Base-by-base conservation (phyloP, 2,797 vertebrate genomes). In the Mastacembelus armatus region DNA sequence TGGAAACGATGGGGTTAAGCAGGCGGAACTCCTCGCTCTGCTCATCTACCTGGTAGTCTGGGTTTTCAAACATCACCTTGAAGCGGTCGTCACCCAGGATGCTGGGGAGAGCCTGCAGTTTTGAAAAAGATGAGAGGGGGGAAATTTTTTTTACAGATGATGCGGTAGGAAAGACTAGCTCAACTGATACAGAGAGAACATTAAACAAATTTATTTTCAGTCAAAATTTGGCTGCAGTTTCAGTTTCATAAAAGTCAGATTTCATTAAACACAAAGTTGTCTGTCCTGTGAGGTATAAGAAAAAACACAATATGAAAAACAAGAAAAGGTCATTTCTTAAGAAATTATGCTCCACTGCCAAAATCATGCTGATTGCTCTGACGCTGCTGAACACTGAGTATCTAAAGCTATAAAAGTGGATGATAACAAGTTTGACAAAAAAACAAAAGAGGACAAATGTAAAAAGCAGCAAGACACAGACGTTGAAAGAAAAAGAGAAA, bases 1-100 rank as follows among this genome's bases (percentile, higher is more conserved):
- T 98, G 64, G 98, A 99, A 85, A 99, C 95, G 35, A 99, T 96
- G 16, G 98, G 98, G 82, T 99, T 99, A 81, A 99, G 93, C 67
- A 99, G 93, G 39, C 98, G 94, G 80, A 96, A 99, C 88, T 99
- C 98, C 87, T 99, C 97, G 62, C 97, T 98, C 83, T 94, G 92
- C 84, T 98, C 94, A 9, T 99, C 97, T 76, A 99, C 98, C 85
- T 99, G 97, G 92, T 95, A 99, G 81, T 99, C 97, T 0, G 97
- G 97, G 85, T 99, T 98, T 85, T 99, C 97, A 74, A 99, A 99
- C 98, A 99, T 99, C 82, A 97, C 91, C 93, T 98, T 97, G 90
- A 99, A 99, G 29, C 98, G 96, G 68, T 97, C 94, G 21, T 99
- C 98, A 4, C 91, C 94, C 65, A 99, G 93, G 77, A 99, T 95